Base-by-base conservation (phyloP, 2,888 invertebrate genomes). In the Pantelozetes paolii region DNA sequence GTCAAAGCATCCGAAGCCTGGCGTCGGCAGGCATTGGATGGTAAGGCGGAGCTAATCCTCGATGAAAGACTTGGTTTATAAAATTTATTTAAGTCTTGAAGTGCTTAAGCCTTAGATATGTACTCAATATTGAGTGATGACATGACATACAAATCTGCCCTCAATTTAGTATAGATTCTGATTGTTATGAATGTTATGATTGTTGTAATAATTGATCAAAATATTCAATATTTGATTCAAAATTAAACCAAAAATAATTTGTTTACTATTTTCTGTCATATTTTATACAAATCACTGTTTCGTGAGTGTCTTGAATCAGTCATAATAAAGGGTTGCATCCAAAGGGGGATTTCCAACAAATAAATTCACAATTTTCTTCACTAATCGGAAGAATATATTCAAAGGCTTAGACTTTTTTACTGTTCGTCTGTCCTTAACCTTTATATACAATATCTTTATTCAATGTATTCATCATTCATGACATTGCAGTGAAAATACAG, bases 91-190 rank as follows among this genome's bases (percentile, higher is more conserved):
- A 57, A 57, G 23, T 57, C 57, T 57, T 57, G 5, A 57, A 57
- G 23, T 23, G 26, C 23, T 20, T 26, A 13, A 57, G 28, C 23
- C 57, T 26, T 57, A 26, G n/a, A 45, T 57, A 26, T 57, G 28
- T 57, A 57, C 26, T 57, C 26, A 57, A 57, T 57, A 57, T 57
- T 57, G 57, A 57, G 57, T 57, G 57, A 57, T n/a, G n/a, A n/a
- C n/a, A n/a, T 57, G 57, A 57, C 57, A 57, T 57, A 57, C 23
- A 23, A 57, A 57, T 57, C 11, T 57, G 57, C 57, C 57, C 57
- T 57, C 28, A 57, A 23, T 57, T 57, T 23, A 11, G 23, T 26
- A 45, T 45, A 5, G n/a, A 45, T 18, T 45, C 45, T 45, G n/a
- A 9, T 45, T 45, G 45, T 45, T 40, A 6, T 6, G 6, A 9